phyloP scores from a whole-genome alignment of 1,140 invertebrate genomes.

The Ceratitis capitata region DNA sequence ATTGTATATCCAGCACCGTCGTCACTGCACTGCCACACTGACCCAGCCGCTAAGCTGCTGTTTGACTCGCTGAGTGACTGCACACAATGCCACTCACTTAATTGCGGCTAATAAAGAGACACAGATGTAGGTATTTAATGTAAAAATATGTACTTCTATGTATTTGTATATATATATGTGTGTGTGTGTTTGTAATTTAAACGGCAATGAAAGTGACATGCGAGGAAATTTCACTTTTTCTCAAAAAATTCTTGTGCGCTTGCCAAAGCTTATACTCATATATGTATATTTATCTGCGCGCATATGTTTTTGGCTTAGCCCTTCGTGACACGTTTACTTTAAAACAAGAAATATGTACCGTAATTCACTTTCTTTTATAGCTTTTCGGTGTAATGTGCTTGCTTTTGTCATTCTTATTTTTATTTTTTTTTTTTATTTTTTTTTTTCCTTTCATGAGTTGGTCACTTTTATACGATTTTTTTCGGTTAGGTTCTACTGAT shows the following conservation, averaged over 20 bases:
- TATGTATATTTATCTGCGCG: too few relatives aligned
- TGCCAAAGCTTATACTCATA: background rate
- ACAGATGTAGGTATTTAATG: too few relatives aligned
- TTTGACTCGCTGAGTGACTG: too few relatives aligned
- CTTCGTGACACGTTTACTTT: constrained; percentile 11
- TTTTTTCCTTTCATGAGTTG: background rate
- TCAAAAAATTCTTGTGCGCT: background rate
- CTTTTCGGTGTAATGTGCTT: background rate
- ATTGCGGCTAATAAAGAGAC: background rate
- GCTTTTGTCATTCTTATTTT: too few relatives aligned
- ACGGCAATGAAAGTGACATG: constrained; percentile 11
- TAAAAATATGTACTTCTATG: background rate
- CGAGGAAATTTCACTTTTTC: constrained; percentile 21
- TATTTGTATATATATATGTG: background rate
- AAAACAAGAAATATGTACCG: background rate
- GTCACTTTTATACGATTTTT: too few relatives aligned
- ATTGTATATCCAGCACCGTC: background rate
- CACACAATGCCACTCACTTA: too few relatives aligned
- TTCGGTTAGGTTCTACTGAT: background rate
- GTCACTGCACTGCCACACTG: background rate
- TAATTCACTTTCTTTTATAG: constrained; percentile 19
- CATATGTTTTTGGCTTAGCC: background rate
- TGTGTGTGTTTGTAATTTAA: background rate
- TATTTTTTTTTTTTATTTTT: background rate
- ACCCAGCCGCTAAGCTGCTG: too few relatives aligned